Percentiles rank a stretch among this genome's conserved stretches.
phyloP scores from a whole-genome alignment of 2,888 invertebrate genomes.

The Lithosia quadra region DNA sequence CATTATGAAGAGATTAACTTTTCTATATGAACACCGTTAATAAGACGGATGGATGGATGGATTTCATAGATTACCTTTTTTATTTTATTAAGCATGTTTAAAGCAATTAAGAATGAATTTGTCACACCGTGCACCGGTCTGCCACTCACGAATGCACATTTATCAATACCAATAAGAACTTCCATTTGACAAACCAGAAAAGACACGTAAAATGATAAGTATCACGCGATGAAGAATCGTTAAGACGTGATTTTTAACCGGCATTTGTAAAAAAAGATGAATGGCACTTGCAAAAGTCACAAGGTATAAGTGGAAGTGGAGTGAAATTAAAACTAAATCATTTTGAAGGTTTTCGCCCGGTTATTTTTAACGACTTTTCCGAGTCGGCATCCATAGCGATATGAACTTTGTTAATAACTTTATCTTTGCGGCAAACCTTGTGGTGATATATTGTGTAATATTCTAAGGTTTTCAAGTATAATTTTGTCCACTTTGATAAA shows the following conservation, averaged over 20 bases:
- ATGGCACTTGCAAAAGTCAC: not conserved
- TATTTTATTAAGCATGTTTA: too few species aligned
- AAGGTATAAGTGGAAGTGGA: not conserved
- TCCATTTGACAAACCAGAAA: not conserved
- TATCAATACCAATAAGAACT: not conserved
- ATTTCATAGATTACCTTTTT: too few species aligned
- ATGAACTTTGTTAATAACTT: conserved; percentile 3
- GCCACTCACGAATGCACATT: not conserved
- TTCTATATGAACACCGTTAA: too few species aligned
- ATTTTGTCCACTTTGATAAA: not conserved
- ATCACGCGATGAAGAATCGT: not conserved
- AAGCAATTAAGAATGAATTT: too few species aligned
- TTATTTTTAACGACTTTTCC: not conserved
- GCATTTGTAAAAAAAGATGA: not conserved
- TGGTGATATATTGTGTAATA: not conserved
- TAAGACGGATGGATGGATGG: too few species aligned
- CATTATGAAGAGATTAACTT: not conserved
- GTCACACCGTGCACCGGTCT: too few species aligned
- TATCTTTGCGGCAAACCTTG: not conserved
- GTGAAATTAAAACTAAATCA: conserved; percentile 2
- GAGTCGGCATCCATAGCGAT: conserved; percentile 7
- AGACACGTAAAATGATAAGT: not conserved
- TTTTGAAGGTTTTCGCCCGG: conserved; percentile 4
- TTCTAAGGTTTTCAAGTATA: not conserved
- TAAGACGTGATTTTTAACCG: not conserved